phyloP scores from a whole-genome alignment of 2,888 invertebrate species.

The Drosophila aldrichi region DNA sequence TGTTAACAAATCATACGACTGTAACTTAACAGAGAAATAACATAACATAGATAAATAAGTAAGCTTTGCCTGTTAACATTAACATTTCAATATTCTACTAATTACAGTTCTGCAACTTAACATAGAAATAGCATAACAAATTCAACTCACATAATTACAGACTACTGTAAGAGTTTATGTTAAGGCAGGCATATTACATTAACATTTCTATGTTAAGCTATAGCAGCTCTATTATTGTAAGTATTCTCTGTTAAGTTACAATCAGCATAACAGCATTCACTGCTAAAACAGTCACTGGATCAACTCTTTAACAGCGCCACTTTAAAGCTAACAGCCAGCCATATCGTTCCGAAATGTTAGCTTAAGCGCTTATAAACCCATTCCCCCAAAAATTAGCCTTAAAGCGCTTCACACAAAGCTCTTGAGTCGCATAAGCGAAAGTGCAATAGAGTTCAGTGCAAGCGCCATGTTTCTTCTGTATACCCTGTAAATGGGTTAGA shows the following conservation, averaged over 20 bases:
- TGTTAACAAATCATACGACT: neutral
- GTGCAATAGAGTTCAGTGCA: slow-evolving; percentile 9
- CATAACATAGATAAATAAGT: no score
- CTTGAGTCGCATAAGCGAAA: slow-evolving; percentile 7
- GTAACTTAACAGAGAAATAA: neutral
- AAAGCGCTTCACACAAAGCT: slow-evolving; percentile 5
- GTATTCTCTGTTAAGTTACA: no score
- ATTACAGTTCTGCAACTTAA: no score
- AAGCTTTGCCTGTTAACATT: no score
- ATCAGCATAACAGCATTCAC: no score
- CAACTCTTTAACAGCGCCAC: slow-evolving; percentile 3
- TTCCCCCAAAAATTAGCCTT: neutral
- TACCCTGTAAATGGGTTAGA: neutral
- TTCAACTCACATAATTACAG: no score
- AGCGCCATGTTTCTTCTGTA: neutral
- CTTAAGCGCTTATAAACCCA: slow-evolving; percentile 1
- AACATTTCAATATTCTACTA: no score
- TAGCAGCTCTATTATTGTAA: no score
- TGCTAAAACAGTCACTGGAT: neutral
- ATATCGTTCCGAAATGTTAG: neutral
- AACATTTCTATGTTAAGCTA: no score
- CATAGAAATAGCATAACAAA: no score
- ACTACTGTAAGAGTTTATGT: no score
- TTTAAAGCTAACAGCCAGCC: neutral
- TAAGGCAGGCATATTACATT: no score